Percentiles rank a stretch among this genome's conserved stretches.
These are phyloP conservation scores for Ruditapes philippinarum DNA, from an alignment of 1,140 invertebrate genomes.

Conservation along the genomic window DNA sequence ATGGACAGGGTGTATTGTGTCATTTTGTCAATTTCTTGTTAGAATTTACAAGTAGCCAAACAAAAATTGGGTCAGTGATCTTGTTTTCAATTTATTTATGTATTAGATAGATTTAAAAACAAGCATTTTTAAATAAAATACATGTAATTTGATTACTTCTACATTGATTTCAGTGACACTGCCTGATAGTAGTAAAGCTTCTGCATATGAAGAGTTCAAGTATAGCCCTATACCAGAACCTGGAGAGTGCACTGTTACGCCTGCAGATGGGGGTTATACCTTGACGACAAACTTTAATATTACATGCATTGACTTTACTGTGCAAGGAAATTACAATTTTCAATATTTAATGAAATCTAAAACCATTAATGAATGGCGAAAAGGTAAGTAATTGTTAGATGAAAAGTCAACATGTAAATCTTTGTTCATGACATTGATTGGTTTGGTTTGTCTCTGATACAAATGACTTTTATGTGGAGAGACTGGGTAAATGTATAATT, in stretches of 20 bases:
- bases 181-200: neutral
- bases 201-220: neutral
- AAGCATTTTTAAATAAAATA: neutral
- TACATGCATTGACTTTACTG: constrained; percentile 15
- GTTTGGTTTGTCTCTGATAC: too few relatives aligned
- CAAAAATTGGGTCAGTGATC: too few relatives aligned
- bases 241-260: neutral
- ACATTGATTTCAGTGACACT: neutral
- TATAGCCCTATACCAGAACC: neutral
- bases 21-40: too few relatives aligned
- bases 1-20: too few relatives aligned
- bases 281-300: constrained; percentile 32
- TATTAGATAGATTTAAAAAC: neutral
- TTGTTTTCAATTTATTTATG: too few relatives aligned
- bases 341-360: constrained; percentile 10
- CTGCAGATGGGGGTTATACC: neutral
- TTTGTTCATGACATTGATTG: neutral
- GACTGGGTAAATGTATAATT: too few relatives aligned
- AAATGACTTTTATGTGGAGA: too few relatives aligned
- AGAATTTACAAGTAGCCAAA: too few relatives aligned
- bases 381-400: constrained; percentile 7
- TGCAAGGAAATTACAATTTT: neutral
- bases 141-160: neutral
- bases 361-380: neutral
- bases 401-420: neutral